Evolutionary conservation across 1,140 invertebrate genomes (phyloP), one percentile per base, ranked within the genome.

Genomic region (Euura saliciscinereae): DNA sequence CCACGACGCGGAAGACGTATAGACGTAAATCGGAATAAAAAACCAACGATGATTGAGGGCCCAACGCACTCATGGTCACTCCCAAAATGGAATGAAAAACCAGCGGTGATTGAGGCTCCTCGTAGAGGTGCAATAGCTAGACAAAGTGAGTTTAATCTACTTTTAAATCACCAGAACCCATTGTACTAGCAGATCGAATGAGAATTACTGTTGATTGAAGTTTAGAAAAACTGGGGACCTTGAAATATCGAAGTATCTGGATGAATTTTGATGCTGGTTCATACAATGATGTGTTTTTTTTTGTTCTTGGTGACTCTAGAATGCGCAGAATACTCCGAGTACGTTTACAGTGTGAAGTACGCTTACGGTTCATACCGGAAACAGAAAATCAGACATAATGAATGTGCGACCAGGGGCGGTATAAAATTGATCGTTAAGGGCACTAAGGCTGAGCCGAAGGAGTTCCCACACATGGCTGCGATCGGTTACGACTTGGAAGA

Each of bases 401-500:
- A 28, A 28, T 28, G 28, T 28, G 28, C 28, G 28, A 28, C 28
- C 28, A 28, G 28, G 28, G 87, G 86, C 46, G 79, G 68, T 0
- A 70, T 84, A 0, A 84, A 78, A 44, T 73, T 87, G 3, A 86
- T 89, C 11, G 74, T 88, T 4, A 87, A 88, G 11, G 88, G 88
- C 6, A 79, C 65, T 0, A 80, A 78, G 69, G 83, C 87, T 5
- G 73, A 78, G 1, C 72, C 79, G 0, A 86, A 82, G 70, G 85
- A 88, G 80, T 88, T 87, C 70, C 87, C 88, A 4, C 87, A 88
- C 44, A 89, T 88, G 86, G 84, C 83, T 2, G 82, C 81, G 0
- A 10, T 87, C 0, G 86, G 86, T 42, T 86, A 73, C 44, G 65
- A 76, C 7, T 68, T 0, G 0, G 1, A 3, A 0, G 2, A 8